Evolutionary conservation across 2,797 vertebrate species (phyloP).

Genomic region (Furcifer pardalis): DNA sequence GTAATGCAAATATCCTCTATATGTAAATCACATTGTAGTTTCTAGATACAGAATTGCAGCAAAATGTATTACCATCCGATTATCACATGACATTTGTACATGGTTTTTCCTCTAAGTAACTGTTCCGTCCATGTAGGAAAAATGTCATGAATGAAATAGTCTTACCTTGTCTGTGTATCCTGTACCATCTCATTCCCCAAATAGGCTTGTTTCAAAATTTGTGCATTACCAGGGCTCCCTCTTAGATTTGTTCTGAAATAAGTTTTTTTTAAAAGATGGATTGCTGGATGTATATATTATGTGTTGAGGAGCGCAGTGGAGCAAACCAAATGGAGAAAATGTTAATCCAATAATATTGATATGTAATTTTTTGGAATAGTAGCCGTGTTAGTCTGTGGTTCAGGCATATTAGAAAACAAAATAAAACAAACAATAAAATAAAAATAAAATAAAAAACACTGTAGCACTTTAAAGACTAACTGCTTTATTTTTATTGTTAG

Average conservation of each 20-base stretch:
- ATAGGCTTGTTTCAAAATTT: conserved; percentile 41
- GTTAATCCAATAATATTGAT: conserved; percentile 40
- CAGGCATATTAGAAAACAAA: no score
- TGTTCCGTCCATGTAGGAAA: neutral
- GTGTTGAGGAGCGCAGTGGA: conserved; percentile 3
- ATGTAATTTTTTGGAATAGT: no score
- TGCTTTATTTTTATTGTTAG: no score
- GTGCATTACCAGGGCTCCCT: conserved; percentile 31
- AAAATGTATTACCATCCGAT: neutral
- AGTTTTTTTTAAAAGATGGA: conserved; percentile 16
- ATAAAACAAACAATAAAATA: no score
- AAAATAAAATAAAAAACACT: no score
- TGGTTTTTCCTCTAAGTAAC: neutral
- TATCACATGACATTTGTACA: neutral
- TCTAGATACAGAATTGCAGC: neutral
- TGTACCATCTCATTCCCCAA: neutral
- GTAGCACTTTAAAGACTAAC: no score
- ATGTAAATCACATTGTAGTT: neutral
- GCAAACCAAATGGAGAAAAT: conserved; percentile 34
- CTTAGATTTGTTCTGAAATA: conserved; percentile 33
- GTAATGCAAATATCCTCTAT: neutral
- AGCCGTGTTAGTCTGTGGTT: no score
- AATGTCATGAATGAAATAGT: neutral
- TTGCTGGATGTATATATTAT: conserved; percentile 15
- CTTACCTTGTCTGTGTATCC: neutral